A percentile compares a stretch with the other conserved stretches of the same genome.
Conservation (phyloP, 2,888 invertebrate species). For the Thecocarcelia acutangulata region DNA sequence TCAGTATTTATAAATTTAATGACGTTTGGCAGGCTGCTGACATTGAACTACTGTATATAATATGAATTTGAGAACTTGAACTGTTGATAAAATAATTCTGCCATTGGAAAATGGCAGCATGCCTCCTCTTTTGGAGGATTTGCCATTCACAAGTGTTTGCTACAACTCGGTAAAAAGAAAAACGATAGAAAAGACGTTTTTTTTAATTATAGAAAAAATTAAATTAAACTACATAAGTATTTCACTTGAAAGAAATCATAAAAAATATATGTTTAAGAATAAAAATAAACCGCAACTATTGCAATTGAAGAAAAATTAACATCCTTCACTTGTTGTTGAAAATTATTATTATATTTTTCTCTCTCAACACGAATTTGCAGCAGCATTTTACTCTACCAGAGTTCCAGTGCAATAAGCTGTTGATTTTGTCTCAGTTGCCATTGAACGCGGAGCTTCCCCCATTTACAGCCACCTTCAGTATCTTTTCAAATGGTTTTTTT, state of each 20-base stretch:
- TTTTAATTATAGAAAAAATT: conserved; percentile 20
- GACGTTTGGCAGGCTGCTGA: background rate
- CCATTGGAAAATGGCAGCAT: background rate
- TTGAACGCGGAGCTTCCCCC: background rate
- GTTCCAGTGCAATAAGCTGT: conserved; percentile 32
- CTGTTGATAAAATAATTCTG: background rate
- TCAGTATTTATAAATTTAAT: background rate
- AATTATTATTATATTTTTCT: background rate
- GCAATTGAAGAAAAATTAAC: background rate
- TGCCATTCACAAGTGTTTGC: background rate
- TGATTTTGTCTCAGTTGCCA: conserved; percentile 34
- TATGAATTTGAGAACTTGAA: background rate
- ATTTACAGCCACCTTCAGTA: background rate
- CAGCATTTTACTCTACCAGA: conserved; percentile 6
- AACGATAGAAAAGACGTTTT: conserved; percentile 1
- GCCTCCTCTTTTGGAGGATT: background rate
- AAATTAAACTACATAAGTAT: conserved; percentile 9
- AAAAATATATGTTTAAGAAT: background rate
- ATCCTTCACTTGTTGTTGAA: conserved; percentile 16
- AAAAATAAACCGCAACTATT: background rate
- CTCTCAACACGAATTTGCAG: conserved; percentile 23
- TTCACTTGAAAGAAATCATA: conserved; percentile 30
- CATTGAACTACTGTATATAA: conserved; percentile 8
- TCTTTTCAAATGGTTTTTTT: conserved; percentile 10
- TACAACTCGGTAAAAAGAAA: conserved; percentile 4